These are phyloP conservation scores for Agrenia bidenticulata DNA, from an alignment of 2,888 invertebrate genomes.

Conservation along the genomic window DNA sequence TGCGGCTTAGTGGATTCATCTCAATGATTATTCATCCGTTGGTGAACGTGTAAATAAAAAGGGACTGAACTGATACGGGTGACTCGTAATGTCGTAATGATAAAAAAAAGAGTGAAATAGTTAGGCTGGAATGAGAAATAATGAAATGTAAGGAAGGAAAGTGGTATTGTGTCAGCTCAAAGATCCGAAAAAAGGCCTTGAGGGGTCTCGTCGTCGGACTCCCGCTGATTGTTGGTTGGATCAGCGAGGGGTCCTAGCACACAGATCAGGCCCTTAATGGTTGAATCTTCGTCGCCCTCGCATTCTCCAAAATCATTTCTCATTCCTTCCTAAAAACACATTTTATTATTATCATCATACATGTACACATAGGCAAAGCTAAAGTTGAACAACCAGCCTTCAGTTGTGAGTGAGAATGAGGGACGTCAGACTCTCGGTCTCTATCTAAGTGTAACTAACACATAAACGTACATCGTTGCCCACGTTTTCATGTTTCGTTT, in stretches of 20 bases:
- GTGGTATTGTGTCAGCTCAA: conserved; percentile 6
- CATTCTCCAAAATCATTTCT: conserved; percentile 11
- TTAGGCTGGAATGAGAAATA: background rate
- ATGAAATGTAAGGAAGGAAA: conserved; percentile 8
- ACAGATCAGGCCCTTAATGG: conserved; percentile 8
- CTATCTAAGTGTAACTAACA: too few species aligned
- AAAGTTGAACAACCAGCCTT: too few species aligned
- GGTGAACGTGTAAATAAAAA: background rate
- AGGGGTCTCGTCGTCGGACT: conserved; percentile 17
- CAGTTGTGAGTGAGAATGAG: too few species aligned
- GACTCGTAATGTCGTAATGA: background rate
- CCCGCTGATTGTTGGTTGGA: conserved; percentile 37
- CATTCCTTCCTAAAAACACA: conserved; percentile 1
- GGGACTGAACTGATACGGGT: background rate
- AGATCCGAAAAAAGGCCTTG: conserved; percentile 19
- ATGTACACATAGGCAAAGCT: background rate
- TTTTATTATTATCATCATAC: conserved; percentile 8
- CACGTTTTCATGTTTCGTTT: background rate
- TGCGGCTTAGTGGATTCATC: background rate
- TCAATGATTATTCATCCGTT: conserved; percentile 1
- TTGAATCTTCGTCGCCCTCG: conserved; percentile 14
- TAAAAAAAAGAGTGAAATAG: background rate
- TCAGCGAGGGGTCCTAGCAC: conserved; percentile 34
- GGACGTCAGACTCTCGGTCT: too few species aligned
- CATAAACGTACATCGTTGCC: too few species aligned